Evolutionary conservation across 1,140 invertebrate species (phyloP), one percentile per base, ranked within the genome.

Genomic region (Rhopalosiphum padi): DNA sequence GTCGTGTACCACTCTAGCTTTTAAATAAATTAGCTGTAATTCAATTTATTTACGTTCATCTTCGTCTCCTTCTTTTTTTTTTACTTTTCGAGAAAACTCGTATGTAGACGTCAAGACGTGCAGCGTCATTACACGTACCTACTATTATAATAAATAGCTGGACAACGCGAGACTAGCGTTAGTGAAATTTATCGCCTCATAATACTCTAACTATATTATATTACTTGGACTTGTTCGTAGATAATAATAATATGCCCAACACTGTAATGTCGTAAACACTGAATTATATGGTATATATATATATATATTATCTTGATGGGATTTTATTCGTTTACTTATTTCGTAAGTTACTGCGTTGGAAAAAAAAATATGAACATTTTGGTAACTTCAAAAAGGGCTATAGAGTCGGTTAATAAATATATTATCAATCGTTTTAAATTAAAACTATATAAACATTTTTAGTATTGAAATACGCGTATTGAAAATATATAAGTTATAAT

Each of bases 151-250:
- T 77, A 77, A 77, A 77, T 77, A 35, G 60, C 60, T n/a, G 60
- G 60, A 77, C 60, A 77, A 35, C 30, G 60, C n/a, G 30, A 15
- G 60, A 22, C n/a, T n/a, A n/a, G 60, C 60, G 60, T 77, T 77
- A 77, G 60, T 77, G 60, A 77, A 77, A 77, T 77, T 77, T 77
- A 77, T 77, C 60, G 60, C 60, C 60, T n/a, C 60, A 77, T 77
- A 77, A 77, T n/a, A 35, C 60, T 77, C 60, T 77, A 77, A 77
- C 60, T 77, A 77, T 77, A 77, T 77, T 77, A 77, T n/a, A 77
- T 77, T 77, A 6, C 30, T 77, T 18, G 60, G 15, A 18, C 60
- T 77, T 77, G 60, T 68, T 68, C 30, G 60, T 77, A 77, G 60
- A 77, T 35, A 77, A 77, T 77, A 77, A 77, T 77, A 68, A 68